Evolutionary conservation across 92 coral and sea anemone species (phyloP).

Genomic region (Palythoa heliodiscus): DNA sequence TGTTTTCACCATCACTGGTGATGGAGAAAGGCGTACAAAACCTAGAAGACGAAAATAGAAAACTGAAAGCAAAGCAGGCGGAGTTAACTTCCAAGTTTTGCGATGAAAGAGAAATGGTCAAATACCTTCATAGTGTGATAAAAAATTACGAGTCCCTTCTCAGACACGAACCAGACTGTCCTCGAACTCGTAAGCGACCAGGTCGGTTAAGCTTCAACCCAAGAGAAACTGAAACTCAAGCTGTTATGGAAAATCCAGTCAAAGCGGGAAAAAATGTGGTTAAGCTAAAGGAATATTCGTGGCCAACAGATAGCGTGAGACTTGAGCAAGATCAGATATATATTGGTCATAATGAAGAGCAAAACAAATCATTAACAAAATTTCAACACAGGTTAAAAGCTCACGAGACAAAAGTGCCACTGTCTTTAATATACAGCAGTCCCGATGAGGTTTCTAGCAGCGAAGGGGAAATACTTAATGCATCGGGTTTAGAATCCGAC

Average conservation of each 20-base stretch:
- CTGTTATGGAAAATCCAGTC: constrained; percentile 6
- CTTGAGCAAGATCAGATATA: background rate
- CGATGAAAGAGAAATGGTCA: constrained; percentile 87
- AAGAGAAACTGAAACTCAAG: background rate
- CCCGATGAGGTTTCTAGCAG: constrained; percentile 36
- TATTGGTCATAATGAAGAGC: background rate
- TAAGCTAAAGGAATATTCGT: background rate
- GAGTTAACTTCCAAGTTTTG: constrained; percentile 69
- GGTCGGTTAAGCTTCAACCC: background rate
- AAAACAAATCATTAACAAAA: background rate
- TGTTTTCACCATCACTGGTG: background rate
- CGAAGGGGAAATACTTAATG: constrained; percentile 36
- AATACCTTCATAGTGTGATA: constrained; percentile 84
- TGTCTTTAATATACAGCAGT: background rate
- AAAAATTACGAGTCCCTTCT: constrained; percentile 86
- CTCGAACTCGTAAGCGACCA: constrained; percentile 42
- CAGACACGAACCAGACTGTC: constrained; percentile 54
- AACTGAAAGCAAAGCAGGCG: constrained; percentile 65
- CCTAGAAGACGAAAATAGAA: constrained; percentile 74
- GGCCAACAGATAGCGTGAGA: background rate
- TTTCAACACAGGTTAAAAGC: background rate
- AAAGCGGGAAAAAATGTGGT: background rate
- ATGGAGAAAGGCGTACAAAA: constrained; percentile 51
- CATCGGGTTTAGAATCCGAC: constrained; percentile 37
- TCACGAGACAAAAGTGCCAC: background rate